Conservation (phyloP, 2,113 vertebrate genomes). For the Melanotaenia duboulayi region DNA sequence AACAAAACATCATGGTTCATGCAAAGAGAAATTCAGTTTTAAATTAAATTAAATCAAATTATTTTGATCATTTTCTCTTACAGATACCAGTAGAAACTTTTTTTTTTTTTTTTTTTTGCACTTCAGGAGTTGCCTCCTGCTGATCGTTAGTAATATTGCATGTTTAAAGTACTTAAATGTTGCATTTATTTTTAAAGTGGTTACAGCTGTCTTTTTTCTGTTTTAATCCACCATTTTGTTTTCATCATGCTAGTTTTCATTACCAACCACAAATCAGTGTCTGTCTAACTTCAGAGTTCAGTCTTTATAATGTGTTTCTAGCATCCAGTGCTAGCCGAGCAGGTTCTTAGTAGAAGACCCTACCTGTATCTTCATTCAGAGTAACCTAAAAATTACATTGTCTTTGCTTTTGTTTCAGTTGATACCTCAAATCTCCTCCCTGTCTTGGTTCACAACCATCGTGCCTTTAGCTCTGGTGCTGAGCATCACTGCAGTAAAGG, state of each 20-base stretch:
- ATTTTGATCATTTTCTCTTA: no score
- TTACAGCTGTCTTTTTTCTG: no score
- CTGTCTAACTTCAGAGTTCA: background rate
- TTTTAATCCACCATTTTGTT: background rate
- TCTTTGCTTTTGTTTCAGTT: conserved; percentile 81
- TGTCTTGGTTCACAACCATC: conserved; percentile 98
- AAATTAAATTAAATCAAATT: no score
- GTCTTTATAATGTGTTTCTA: background rate
- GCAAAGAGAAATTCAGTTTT: no score
- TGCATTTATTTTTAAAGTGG: no score
- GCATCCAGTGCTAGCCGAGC: background rate
- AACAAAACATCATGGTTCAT: no score
- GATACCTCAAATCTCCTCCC: conserved; percentile 96
- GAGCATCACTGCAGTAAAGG: conserved; percentile 96
- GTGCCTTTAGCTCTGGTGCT: conserved; percentile 98
- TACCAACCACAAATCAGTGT: background rate
- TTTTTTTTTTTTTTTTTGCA: no score
- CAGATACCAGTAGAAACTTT: no score
- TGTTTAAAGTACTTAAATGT: background rate
- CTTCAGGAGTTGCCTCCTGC: no score
- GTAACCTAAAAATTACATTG: background rate
- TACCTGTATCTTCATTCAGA: background rate
- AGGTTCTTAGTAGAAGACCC: background rate
- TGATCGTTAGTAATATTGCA: no score
- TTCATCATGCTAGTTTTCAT: background rate